phyloP scores from a whole-genome alignment of 2,113 vertebrate genomes.

The Carassius auratus region DNA sequence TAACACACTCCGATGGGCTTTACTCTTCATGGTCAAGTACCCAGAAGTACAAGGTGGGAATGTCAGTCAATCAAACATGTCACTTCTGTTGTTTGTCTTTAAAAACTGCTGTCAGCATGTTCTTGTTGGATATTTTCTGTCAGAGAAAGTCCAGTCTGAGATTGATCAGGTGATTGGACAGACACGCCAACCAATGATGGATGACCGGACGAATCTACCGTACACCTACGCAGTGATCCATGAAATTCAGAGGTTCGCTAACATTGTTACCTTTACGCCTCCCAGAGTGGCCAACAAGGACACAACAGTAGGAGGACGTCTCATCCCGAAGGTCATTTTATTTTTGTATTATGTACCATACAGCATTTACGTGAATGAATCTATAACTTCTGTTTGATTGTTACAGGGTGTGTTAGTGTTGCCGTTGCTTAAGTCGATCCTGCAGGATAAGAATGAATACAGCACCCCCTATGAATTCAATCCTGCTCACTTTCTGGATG shows the following conservation, averaged over 20 bases:
- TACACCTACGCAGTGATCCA: slow-evolving; percentile 52
- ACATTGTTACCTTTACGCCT: slow-evolving; percentile 57
- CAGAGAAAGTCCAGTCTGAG: slow-evolving; percentile 61
- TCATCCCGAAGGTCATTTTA: slow-evolving; percentile 41
- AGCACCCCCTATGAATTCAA: slow-evolving; percentile 45
- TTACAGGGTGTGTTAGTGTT: slow-evolving; percentile 47
- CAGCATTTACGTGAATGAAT: not conserved
- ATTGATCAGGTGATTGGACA: slow-evolving; percentile 54
- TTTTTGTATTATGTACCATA: not conserved
- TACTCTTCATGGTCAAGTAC: slow-evolving; percentile 70
- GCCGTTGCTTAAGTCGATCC: slow-evolving; percentile 42
- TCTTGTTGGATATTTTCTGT: not conserved
- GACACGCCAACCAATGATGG: slow-evolving; percentile 52
- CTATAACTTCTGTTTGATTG: not conserved
- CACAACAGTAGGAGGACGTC: slow-evolving; percentile 54
- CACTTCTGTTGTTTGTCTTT: not conserved
- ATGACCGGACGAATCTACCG: slow-evolving; percentile 35
- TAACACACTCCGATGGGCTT: slow-evolving; percentile 72
- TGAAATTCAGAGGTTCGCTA: slow-evolving; percentile 53
- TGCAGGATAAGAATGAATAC: slow-evolving; percentile 44
- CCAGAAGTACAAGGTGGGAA: slow-evolving; percentile 76
- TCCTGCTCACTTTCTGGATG: slow-evolving; percentile 54
- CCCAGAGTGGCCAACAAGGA: slow-evolving; percentile 61
- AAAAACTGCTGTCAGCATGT: not conserved
- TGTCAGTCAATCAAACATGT: not conserved